Percentiles rank a stretch among this genome's conserved stretches.
Evolutionary conservation across 1,140 invertebrate species (phyloP).

Genomic region (Maconellicoccus hirsutus): DNA sequence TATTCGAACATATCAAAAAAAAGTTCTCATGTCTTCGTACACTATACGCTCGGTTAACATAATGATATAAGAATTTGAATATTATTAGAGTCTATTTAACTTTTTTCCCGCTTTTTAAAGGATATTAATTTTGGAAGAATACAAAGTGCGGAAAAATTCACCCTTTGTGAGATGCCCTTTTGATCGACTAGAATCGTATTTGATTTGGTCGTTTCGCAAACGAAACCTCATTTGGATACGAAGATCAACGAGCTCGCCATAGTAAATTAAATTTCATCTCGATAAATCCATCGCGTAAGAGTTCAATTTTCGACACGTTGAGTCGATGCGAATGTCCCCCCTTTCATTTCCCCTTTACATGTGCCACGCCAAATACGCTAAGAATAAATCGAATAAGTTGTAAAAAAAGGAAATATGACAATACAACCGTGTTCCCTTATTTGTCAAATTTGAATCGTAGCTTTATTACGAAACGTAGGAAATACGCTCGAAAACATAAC

Average conservation of each 20-base stretch:
- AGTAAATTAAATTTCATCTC: background rate
- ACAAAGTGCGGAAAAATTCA: background rate
- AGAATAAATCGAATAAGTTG: slow-evolving; percentile 5
- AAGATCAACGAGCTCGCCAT: background rate
- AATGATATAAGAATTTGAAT: slow-evolving; percentile 1
- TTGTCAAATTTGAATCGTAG: slow-evolving; percentile 6
- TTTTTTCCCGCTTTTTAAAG: background rate
- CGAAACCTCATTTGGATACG: background rate
- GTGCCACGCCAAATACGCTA: background rate
- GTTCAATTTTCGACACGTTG: too few relatives aligned
- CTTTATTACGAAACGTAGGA: too few relatives aligned
- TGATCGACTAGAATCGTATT: background rate
- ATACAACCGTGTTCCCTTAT: background rate
- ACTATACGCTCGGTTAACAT: background rate
- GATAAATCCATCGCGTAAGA: too few relatives aligned
- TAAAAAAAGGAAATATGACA: background rate
- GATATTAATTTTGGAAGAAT: background rate
- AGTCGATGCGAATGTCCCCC: too few relatives aligned
- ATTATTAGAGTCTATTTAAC: background rate
- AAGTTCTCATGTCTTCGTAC: background rate
- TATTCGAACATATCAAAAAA: background rate
- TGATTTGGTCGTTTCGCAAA: too few relatives aligned
- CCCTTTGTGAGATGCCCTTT: background rate
- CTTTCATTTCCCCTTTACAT: background rate
- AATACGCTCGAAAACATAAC: too few relatives aligned